These are phyloP conservation scores for Tridacna crocea DNA, from an alignment of 2,888 invertebrate species.

Conservation along the genomic window DNA sequence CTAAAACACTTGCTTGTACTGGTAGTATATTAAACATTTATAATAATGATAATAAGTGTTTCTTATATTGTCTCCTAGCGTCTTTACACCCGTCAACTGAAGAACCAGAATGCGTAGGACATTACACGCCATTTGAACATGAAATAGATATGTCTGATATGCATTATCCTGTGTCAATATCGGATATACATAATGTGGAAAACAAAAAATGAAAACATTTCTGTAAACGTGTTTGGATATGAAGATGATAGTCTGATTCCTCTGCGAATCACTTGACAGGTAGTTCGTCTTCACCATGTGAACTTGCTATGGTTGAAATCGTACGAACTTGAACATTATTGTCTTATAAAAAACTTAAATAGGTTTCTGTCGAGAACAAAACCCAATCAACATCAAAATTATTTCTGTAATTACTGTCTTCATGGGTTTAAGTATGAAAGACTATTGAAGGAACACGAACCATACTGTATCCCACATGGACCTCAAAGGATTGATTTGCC, in stretches of 20 bases:
- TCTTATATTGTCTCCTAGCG: conserved; percentile 38
- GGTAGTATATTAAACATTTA: conserved; percentile 32
- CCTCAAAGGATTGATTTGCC: conserved; percentile 45
- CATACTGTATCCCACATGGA: conserved; percentile 33
- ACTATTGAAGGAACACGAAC: conserved; percentile 28
- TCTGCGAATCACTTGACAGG: conserved; percentile 29
- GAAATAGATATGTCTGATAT: conserved; percentile 42
- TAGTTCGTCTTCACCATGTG: conserved; percentile 37
- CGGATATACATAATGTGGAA: conserved; percentile 43
- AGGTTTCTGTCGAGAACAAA: conserved; percentile 44
- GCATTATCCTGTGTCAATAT: conserved; percentile 33
- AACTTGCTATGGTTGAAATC: conserved; percentile 46
- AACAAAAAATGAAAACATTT: conserved; percentile 44
- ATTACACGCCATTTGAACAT: conserved; percentile 29
- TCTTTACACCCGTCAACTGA: conserved; percentile 23
- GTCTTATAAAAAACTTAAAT: conserved; percentile 47
- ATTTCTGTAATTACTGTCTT: conserved; percentile 45
- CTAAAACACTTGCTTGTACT: conserved; percentile 10
- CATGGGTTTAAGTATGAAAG: conserved; percentile 33
- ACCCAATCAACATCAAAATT: not conserved
- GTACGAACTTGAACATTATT: conserved; percentile 43
- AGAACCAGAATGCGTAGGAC: conserved; percentile 22
- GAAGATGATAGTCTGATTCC: conserved; percentile 41
- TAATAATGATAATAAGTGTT: conserved; percentile 46
- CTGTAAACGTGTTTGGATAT: conserved; percentile 52